phyloP scores from a whole-genome alignment of 2,888 invertebrate genomes.

The Cephus sareptanus region DNA sequence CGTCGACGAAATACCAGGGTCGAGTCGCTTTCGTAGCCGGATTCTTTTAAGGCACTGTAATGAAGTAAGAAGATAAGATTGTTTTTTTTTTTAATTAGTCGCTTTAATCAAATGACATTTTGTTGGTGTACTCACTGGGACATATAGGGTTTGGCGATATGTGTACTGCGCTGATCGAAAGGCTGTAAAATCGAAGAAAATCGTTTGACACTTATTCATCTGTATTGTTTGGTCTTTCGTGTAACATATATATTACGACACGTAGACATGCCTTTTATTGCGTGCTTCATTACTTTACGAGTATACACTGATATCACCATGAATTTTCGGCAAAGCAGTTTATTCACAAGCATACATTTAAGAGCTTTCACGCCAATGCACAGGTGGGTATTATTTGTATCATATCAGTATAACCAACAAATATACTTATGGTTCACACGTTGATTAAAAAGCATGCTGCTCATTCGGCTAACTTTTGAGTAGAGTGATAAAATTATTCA shows the following conservation, averaged over 20 bases:
- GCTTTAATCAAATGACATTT: neutral
- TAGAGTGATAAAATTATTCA: neutral
- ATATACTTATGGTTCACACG: neutral
- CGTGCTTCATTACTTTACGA: neutral
- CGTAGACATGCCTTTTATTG: neutral
- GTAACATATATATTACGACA: slow-evolving; percentile 17
- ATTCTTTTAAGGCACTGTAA: slow-evolving; percentile 82
- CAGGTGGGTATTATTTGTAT: too few species aligned
- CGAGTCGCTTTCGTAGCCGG: slow-evolving; percentile 92
- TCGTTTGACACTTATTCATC: neutral
- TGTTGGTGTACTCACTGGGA: slow-evolving; percentile 76
- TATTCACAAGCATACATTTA: neutral
- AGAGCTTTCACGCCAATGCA: neutral
- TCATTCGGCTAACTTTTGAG: neutral
- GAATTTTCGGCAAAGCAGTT: neutral
- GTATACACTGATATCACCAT: neutral
- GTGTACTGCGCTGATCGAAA: slow-evolving; percentile 76
- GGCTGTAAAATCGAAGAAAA: slow-evolving; percentile 68
- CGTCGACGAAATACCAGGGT: slow-evolving; percentile 86
- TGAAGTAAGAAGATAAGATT: slow-evolving; percentile 4
- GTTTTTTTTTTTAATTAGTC: neutral
- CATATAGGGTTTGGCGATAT: slow-evolving; percentile 80
- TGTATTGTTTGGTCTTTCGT: neutral
- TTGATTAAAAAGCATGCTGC: neutral
- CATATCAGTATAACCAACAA: neutral